Conservation (phyloP, 2,888 invertebrate species). For the Macrophya alboannulata region DNA sequence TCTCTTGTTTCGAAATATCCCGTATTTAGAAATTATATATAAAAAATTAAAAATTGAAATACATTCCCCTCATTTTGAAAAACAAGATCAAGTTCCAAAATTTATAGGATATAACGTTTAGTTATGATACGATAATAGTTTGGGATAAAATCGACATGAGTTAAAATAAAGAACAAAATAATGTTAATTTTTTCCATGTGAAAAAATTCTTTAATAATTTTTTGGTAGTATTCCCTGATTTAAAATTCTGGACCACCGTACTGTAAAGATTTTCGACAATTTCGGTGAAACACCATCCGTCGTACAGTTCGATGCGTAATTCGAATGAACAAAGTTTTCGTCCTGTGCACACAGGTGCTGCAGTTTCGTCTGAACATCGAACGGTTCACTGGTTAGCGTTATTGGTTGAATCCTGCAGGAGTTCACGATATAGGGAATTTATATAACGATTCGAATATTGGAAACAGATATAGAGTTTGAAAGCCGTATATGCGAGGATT, state of each 20-base stretch:
- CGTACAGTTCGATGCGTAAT: constrained; percentile 33
- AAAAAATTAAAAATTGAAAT: no score
- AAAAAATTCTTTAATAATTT: neutral
- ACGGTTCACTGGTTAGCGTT: constrained; percentile 48
- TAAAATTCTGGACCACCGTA: neutral
- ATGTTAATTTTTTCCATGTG: neutral
- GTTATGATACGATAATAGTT: no score
- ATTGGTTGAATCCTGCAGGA: constrained; percentile 25
- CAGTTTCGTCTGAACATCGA: constrained; percentile 38
- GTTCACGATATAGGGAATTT: constrained; percentile 30
- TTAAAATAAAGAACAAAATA: neutral
- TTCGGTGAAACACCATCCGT: constrained; percentile 17
- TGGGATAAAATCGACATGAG: no score
- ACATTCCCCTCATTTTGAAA: neutral
- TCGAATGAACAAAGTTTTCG: constrained; percentile 44
- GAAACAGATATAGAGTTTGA: neutral
- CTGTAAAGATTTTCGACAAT: neutral
- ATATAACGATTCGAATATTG: constrained; percentile 28
- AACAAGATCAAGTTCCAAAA: neutral
- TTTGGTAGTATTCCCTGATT: neutral
- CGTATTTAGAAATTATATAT: no score
- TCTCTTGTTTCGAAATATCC: neutral
- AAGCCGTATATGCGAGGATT: neutral
- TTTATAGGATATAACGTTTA: no score
- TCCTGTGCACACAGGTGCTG: constrained; percentile 46